Conservation (phyloP, 1,140 invertebrate species). For the Cepaea nemoralis region DNA sequence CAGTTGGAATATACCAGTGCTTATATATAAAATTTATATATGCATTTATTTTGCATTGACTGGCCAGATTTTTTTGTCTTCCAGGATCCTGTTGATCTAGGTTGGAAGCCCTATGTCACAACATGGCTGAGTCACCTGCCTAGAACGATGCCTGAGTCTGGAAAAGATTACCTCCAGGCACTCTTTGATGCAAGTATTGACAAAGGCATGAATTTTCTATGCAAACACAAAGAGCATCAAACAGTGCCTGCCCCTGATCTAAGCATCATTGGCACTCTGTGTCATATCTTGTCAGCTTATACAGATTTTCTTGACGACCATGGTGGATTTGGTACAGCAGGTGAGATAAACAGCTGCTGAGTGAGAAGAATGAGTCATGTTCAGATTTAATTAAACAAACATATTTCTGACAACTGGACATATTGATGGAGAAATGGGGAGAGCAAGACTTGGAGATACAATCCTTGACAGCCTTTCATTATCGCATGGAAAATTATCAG, state of each 20-base stretch:
- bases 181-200: slow-evolving; percentile 79
- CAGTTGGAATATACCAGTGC: too few species aligned
- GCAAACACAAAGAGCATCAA: slow-evolving; percentile 57
- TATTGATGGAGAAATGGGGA: too few species aligned
- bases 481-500: too few species aligned
- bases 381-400: too few species aligned
- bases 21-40: background rate
- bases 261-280: slow-evolving; percentile 63
- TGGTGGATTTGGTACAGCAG: slow-evolving; percentile 68
- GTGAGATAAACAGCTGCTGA: slow-evolving; percentile 48
- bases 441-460: too few species aligned
- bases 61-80: slow-evolving; percentile 19
- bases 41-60: background rate
- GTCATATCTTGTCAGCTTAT: slow-evolving; percentile 67
- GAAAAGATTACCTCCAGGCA: slow-evolving; percentile 73
- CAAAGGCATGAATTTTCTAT: slow-evolving; percentile 74
- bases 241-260: slow-evolving; percentile 61
- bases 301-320: slow-evolving; percentile 66
- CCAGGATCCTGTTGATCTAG: slow-evolving; percentile 70
- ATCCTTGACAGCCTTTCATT: too few species aligned
- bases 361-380: too few species aligned
- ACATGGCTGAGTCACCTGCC: slow-evolving; percentile 69
- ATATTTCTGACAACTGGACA: too few species aligned
- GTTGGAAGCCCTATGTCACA: slow-evolving; percentile 70
- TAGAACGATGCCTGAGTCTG: slow-evolving; percentile 67